phyloP scores from a whole-genome alignment of 1,140 invertebrate species.

The Achroia grisella region DNA sequence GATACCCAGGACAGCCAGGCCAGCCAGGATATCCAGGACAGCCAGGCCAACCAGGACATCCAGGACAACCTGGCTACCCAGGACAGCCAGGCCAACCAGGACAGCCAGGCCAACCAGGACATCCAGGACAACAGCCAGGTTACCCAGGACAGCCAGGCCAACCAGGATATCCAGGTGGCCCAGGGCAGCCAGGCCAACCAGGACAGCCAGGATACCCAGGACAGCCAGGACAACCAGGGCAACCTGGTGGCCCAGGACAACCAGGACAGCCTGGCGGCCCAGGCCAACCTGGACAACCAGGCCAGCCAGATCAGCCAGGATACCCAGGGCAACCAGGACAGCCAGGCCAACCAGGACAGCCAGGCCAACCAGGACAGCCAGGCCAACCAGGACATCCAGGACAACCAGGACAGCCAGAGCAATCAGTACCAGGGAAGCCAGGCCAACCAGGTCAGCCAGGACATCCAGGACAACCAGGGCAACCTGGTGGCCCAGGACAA shows the following conservation, averaged over 20 bases:
- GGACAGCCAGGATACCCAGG: conserved; percentile 17
- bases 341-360: conserved; percentile 9
- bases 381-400: conserved; percentile 9
- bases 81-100: conserved; percentile 2
- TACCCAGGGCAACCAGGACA: conserved; percentile 12
- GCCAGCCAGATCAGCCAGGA: conserved; percentile 12
- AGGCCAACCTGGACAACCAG: conserved; percentile 13
- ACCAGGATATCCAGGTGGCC: conserved; percentile 11
- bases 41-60: conserved; percentile 12
- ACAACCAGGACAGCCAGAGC: conserved; percentile 9
- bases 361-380: conserved; percentile 11
- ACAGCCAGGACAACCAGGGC: conserved; percentile 20
- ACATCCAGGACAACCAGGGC: conserved; percentile 11
- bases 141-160: conserved; percentile 17
- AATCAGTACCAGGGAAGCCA: no score
- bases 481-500: conserved; percentile 10
- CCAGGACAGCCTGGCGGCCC: conserved; percentile 11
- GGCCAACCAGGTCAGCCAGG: conserved; percentile 9
- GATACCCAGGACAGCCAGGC: conserved; percentile 15
- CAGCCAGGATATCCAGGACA: conserved; percentile 20
- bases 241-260: conserved; percentile 12
- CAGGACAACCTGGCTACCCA: conserved; percentile 4
- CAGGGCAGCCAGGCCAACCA: conserved; percentile 10
- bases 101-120: conserved; percentile 15
- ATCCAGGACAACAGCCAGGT: conserved; percentile 22